Evolutionary conservation across 2,797 vertebrate species (phyloP), one percentile per base, ranked within the genome.

Genomic region (Cygnus olor): DNA sequence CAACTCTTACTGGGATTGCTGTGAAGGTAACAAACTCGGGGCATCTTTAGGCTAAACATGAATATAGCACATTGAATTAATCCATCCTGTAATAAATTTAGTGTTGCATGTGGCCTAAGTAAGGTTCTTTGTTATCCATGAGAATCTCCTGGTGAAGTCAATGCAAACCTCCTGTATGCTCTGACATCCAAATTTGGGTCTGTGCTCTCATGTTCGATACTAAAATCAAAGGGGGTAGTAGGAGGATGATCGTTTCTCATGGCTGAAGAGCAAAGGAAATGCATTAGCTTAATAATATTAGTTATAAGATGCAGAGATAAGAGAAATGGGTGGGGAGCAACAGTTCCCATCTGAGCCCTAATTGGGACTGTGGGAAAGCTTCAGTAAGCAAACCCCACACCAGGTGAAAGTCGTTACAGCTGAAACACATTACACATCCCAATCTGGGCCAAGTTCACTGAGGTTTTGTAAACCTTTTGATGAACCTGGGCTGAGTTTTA

Each of bases 291-390:
- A 97, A 95, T 86, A 94, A 77, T 95, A 76, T 66, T 83, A 86
- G 71, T 25, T 85, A 54, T 65, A 90, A 95, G 93, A 96, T 95
- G 80, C 72, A 86, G 78, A 83, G 85, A 93, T 95, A 92, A 90
- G 77, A 61, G 69, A 90, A 82, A 56, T 85, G 90, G 89, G 96
- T 85, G 76, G 89, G 90, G 95, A 96, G 80, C 58, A 70, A 78
- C 86, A 91, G 69, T 96, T 96, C 88, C 61, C 89, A 88, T 86
- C 95, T 83, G 47, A 94, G 77, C 87, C 45, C 58, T 91, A 36
- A 93, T 81, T 72, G 90, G 83, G 56, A 91, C 88, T 90, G 90
- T 95, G 94, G 95, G 95, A 97, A 97, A 97, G 89, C 79, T 88
- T 30, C 42, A 66, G 51, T 4, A 61, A 91, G 78, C 78, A 88